Conservation (phyloP, 2,797 vertebrate species). For the Somateria mollissima region DNA sequence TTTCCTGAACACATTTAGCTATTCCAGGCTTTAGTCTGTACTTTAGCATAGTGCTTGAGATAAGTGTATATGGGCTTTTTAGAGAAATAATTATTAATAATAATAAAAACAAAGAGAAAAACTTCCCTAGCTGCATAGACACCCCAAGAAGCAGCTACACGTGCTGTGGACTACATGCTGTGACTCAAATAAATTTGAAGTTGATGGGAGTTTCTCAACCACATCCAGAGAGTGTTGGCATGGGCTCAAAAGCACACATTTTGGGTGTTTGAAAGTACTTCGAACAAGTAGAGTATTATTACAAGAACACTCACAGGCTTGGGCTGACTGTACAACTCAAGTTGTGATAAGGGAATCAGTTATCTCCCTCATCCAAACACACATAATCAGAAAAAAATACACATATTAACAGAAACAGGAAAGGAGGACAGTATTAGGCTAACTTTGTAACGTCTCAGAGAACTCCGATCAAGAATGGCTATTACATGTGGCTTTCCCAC, state of each 20-base stretch:
- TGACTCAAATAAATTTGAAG: background rate
- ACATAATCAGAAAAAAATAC: background rate
- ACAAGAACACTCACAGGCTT: background rate
- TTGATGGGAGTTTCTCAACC: background rate
- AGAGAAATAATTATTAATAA: background rate
- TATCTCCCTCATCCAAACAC: background rate
- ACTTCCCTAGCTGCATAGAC: background rate
- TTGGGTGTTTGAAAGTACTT: background rate
- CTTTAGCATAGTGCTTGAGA: background rate
- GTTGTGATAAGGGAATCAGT: background rate
- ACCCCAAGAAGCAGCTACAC: background rate
- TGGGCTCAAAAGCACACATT: background rate
- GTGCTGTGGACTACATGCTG: background rate
- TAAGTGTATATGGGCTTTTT: background rate
- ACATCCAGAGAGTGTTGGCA: background rate
- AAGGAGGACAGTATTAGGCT: background rate
- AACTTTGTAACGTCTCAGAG: background rate
- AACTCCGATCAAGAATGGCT: background rate
- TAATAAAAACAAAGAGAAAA: background rate
- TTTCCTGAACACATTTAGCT: background rate
- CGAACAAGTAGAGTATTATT: background rate
- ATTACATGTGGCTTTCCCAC: background rate
- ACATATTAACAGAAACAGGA: fast-evolving
- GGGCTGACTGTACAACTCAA: background rate
- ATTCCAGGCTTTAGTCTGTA: background rate